Evolutionary conservation across 2,797 vertebrate species (phyloP).

Genomic region (Ptychobarbus kaznakovi): DNA sequence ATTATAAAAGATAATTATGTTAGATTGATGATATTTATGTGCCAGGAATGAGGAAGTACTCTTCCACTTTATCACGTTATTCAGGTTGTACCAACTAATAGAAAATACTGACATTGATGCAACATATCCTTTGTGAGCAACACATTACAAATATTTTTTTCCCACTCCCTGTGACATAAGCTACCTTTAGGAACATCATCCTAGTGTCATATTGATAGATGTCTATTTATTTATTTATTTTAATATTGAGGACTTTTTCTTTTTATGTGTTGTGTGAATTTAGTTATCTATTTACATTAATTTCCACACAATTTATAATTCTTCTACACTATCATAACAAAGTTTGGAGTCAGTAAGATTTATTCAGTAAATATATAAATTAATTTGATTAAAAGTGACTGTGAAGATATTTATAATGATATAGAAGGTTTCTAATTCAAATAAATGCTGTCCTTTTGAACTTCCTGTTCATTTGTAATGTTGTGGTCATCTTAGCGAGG

Average conservation of each 20-base stretch:
- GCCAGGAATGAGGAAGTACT: background rate
- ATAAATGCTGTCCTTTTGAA: background rate
- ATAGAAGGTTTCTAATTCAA: background rate
- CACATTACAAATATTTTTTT: background rate
- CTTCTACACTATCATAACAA: background rate
- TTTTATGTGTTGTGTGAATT: background rate
- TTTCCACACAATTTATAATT: background rate
- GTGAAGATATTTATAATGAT: background rate
- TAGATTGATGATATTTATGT: background rate
- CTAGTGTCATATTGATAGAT: background rate
- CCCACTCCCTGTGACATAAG: background rate
- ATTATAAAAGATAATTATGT: slow-evolving; percentile 14
- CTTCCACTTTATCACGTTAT: background rate
- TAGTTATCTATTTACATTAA: background rate
- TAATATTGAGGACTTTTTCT: background rate
- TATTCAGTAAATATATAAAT: background rate
- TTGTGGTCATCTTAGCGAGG: background rate
- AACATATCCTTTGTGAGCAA: background rate
- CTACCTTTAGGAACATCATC: background rate
- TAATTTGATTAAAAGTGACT: background rate
- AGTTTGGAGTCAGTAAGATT: background rate
- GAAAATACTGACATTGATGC: background rate
- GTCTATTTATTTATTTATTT: background rate
- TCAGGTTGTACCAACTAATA: background rate
- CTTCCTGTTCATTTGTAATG: background rate